phyloP scores from a whole-genome alignment of 2,113 vertebrate genomes.

The Ginglymostoma cirratum region DNA sequence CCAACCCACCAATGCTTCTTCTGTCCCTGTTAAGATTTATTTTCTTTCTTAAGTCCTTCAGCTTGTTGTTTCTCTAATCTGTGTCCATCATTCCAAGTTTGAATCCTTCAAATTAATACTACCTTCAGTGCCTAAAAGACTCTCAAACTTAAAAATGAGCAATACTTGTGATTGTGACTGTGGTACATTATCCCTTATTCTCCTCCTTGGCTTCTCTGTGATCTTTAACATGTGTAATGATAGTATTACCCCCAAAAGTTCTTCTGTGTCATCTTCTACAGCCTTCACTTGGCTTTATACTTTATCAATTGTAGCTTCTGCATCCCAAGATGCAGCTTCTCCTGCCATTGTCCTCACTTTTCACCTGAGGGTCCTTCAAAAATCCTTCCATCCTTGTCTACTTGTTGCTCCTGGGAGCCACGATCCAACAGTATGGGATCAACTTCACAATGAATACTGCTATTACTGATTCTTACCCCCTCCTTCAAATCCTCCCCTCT shows the following conservation, averaged over 20 bases:
- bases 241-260: neutral
- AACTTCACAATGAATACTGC: neutral
- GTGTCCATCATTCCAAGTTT: neutral
- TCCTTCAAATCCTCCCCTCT: neutral
- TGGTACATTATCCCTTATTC: neutral
- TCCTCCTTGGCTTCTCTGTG: neutral
- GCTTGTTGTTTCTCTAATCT: neutral
- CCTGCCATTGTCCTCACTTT: neutral
- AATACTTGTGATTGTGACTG: neutral
- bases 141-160: neutral
- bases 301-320: neutral
- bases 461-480: neutral
- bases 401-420: neutral
- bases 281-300: neutral
- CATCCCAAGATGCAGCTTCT: neutral
- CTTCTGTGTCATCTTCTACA: neutral
- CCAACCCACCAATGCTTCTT: too few relatives aligned
- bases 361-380: neutral
- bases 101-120: neutral
- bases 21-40: neutral
- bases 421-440: neutral
- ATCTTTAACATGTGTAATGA: neutral
- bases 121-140: neutral
- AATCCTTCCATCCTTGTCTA: neutral
- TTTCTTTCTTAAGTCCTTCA: neutral